Evolutionary conservation across 2,888 invertebrate species (phyloP).

Genomic region (Allophyes oxyacanthae): DNA sequence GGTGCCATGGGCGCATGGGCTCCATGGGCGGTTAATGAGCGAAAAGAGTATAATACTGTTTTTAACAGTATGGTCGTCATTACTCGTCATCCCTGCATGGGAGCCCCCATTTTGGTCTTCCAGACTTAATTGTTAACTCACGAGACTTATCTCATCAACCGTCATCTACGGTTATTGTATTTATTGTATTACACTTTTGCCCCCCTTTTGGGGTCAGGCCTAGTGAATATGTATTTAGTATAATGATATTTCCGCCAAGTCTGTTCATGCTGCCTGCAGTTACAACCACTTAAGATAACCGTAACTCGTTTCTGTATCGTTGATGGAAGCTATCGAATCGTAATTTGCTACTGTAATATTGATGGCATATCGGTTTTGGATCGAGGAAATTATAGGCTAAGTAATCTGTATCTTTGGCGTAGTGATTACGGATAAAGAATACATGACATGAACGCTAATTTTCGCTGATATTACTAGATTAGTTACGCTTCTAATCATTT

Average conservation of each 20-base stretch:
- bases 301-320: slow-evolving; percentile 51
- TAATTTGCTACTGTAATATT: slow-evolving; percentile 62
- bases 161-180: too few relatives aligned
- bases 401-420: slow-evolving; percentile 27
- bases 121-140: too few relatives aligned
- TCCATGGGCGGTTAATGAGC: too few relatives aligned
- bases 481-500: too few relatives aligned
- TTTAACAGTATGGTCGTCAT: too few relatives aligned
- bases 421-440: slow-evolving; percentile 33
- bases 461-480: slow-evolving; percentile 2
- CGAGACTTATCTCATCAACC: too few relatives aligned
- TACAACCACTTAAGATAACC: slow-evolving; percentile 51
- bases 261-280: slow-evolving; percentile 27
- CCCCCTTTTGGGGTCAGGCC: slow-evolving; percentile 5
- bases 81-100: too few relatives aligned
- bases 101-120: too few relatives aligned
- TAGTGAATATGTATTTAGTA: slow-evolving; percentile 35
- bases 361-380: slow-evolving; percentile 47
- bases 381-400: slow-evolving; percentile 44
- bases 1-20: too few relatives aligned
- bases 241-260: slow-evolving; percentile 39
- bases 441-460: slow-evolving; percentile 2
- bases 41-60: too few relatives aligned
- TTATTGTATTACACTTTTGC: background rate
- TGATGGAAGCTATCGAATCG: slow-evolving; percentile 49